These are phyloP conservation scores for Trimorus sp. DNA, from an alignment of 2,888 invertebrate genomes.

Conservation along the genomic window DNA sequence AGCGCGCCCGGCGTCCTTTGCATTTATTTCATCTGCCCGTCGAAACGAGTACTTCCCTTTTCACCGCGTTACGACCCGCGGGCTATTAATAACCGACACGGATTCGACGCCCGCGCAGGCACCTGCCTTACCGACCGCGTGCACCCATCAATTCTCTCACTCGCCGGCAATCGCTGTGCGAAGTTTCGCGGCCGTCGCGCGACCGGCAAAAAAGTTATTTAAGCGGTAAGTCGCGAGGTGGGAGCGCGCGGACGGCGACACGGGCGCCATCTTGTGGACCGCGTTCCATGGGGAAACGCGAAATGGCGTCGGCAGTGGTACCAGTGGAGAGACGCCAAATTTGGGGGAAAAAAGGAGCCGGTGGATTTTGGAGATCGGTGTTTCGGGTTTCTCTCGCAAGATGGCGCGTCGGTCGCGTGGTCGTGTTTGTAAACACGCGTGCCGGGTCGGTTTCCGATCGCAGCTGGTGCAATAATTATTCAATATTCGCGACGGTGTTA, in stretches of 20 bases:
- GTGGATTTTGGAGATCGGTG: too few species aligned
- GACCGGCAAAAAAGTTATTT: neutral
- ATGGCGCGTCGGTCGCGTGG: neutral
- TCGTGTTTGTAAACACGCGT: neutral
- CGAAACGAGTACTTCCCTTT: slow-evolving; percentile 24
- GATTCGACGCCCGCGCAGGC: neutral
- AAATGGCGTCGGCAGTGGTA: too few species aligned
- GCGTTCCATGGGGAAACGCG: too few species aligned
- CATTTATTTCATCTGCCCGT: neutral
- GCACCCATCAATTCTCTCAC: slow-evolving; percentile 5
- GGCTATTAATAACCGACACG: slow-evolving; percentile 29
- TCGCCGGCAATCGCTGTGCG: neutral
- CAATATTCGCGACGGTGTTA: neutral
- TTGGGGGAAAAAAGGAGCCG: too few species aligned
- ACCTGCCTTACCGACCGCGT: slow-evolving; percentile 20
- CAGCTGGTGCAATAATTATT: neutral
- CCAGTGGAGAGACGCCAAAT: too few species aligned
- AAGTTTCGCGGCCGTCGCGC: neutral
- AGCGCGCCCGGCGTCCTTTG: slow-evolving; percentile 32
- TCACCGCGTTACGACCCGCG: slow-evolving; percentile 20
- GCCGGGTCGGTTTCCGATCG: neutral
- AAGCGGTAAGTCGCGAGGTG: slow-evolving; percentile 1
- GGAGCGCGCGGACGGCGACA: neutral
- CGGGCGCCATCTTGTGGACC: too few species aligned
- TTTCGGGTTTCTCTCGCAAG: too few species aligned